A percentile compares a stretch with the other conserved stretches of the same genome.
These are phyloP conservation scores for Oncorhynchus masou DNA, from an alignment of 2,113 vertebrate genomes.

Conservation along the genomic window DNA sequence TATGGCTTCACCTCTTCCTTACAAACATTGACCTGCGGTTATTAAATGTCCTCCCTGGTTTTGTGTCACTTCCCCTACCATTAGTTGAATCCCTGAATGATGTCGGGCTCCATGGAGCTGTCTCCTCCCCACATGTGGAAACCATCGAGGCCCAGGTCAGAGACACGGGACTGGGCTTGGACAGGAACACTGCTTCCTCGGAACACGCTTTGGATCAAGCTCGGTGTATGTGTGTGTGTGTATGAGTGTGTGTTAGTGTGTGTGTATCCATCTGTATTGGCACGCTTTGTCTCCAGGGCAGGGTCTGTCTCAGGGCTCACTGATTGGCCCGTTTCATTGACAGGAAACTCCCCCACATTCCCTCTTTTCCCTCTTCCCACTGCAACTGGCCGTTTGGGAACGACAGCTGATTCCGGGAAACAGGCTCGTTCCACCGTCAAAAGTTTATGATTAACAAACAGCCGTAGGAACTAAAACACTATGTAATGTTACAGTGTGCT, in stretches of 20 bases:
- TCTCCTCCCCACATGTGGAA: conserved; percentile 32
- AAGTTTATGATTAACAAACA: conserved; percentile 8
- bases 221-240: neutral
- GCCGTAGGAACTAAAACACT: neutral
- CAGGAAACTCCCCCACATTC: conserved; percentile 2
- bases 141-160: conserved; percentile 6
- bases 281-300: neutral
- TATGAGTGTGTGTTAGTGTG: neutral
- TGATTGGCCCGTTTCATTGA: neutral
- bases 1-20: neutral
- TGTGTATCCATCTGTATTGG: neutral
- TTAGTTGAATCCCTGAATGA: conserved; percentile 9
- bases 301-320: neutral
- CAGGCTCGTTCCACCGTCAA: neutral
- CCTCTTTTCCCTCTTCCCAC: neutral
- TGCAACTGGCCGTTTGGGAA: neutral
- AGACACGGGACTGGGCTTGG: neutral
- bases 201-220: neutral
- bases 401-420: conserved; percentile 11
- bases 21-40: conserved; percentile 15
- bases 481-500: neutral
- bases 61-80: conserved; percentile 9
- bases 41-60: conserved; percentile 19
- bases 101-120: conserved; percentile 8
- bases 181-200: neutral